Conservation (phyloP, 2,888 invertebrate species). For the Hybos culiciformis region DNA sequence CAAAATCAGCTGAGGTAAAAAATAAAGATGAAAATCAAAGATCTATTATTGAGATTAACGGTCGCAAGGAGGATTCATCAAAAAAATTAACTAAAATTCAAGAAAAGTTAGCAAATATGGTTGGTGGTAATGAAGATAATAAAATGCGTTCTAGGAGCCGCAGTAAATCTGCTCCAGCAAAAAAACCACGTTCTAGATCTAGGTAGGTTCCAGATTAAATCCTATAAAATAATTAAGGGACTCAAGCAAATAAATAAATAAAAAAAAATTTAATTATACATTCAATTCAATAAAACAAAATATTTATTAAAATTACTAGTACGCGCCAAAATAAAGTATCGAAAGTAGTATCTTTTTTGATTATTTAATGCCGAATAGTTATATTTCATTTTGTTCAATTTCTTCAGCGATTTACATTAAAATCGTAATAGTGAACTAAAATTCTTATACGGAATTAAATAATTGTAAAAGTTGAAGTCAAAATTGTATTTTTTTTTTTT, state of each 20-base stretch:
- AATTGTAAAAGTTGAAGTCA: too few relatives aligned
- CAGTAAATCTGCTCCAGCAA: constrained; percentile 5
- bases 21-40: constrained; percentile 5
- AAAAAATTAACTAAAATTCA: constrained; percentile 41
- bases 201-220: constrained; percentile 6
- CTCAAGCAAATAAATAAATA: too few relatives aligned
- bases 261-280: not conserved
- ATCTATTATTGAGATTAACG: constrained; percentile 19
- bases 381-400: too few relatives aligned
- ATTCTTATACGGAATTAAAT: too few relatives aligned
- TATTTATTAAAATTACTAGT: not conserved
- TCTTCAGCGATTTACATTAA: too few relatives aligned
- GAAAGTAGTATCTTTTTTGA: too few relatives aligned
- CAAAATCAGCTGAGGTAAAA: constrained; percentile 14
- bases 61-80: constrained; percentile 19
- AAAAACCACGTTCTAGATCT: constrained; percentile 12
- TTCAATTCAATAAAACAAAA: not conserved
- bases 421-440: too few relatives aligned
- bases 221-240: too few relatives aligned
- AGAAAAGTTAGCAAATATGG: constrained; percentile 47
- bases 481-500: too few relatives aligned
- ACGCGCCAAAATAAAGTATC: too few relatives aligned
- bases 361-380: too few relatives aligned
- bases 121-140: constrained; percentile 33
- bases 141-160: constrained; percentile 14